Evolutionary conservation across 1,140 invertebrate genomes (phyloP), one percentile per base, ranked within the genome.

Genomic region (Apocrypta bakeri): DNA sequence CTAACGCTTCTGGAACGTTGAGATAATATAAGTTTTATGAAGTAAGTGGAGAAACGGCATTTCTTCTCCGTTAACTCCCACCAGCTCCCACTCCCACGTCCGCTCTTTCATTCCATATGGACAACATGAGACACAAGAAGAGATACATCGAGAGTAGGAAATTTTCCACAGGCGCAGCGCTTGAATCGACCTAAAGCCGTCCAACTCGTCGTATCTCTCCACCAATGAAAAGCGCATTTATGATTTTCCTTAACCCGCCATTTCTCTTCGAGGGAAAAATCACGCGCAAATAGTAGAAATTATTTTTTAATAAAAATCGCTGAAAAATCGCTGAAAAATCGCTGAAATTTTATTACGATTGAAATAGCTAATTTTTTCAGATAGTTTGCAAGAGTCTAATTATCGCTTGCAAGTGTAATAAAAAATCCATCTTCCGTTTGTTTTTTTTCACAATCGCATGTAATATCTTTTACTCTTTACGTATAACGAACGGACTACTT

Each of bases 91-190:
- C 73, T 56, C 11, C 73, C 1, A 21, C 48, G 42, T 64, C 29
- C 31, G 33, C 2, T 21, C 6, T 8, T 9, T 66, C 79, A 48
- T 75, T 68, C 27, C 72, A 81, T 81, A 81, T 75, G 72, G 63
- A 68, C 64, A 48, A 56, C 40, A 56, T 21, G n/a, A 37, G 7
- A 31, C 9, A 31, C 1, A 37, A 2, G n/a, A 37, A 37, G 33
- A 37, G 33, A 33, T 29, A 11, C 37, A 14, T 42, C 25, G 56
- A 48, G 63, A 75, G 12, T 17, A 56, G 72, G 72, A 11, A 81
- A 81, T 81, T 81, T 81, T 81, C 79, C 72, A 81, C 21, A 24
- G 27, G 25, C 40, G 17, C 31, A 37, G 56, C 75, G 17, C 6
- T 21, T 40, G 61, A 29, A 73, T 73, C 71, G 71, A 73, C 71